Evolutionary conservation across 35 echinoderm and acorn worm genomes (phyloP), one percentile per base, ranked within the genome.

Genomic region (Hemicentrotus pulcherrimus): DNA sequence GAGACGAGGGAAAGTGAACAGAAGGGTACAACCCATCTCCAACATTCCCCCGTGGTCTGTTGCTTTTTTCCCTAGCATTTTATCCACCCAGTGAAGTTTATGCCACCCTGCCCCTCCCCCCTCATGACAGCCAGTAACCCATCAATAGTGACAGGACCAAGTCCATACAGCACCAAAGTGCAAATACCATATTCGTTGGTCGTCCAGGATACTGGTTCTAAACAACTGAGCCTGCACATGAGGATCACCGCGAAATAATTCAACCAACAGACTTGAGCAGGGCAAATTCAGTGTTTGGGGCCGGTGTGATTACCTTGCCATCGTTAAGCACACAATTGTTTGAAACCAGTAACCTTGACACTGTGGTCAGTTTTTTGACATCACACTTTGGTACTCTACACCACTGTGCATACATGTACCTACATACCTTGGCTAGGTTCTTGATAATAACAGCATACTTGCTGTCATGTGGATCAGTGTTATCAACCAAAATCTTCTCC

Each of bases 351-450:
- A 41, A 41, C 35, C 35, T 41, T 41, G 35, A 41, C 35, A 41
- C 0, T 3, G 35, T 41, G 35, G 35, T 41, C 35, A 41, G 35
- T 41, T 41, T 41, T 41, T 41, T 41, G 35, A 1, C 35, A 41
- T 41, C 35, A 41, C 35, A 3, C 35, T 41, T 41, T 3, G 35
- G 3, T 41, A 41, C 35, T 41, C 35, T 41, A 41, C 3, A 55
- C 65, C 19, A 78, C 6, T 78, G 28, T 78, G 65, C 65, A 15
- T n/a, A 78, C n/a, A 22, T n/a, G 28, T 50, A 16, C 0, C 0
- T 89, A 59, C 95, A 86, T 86, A 98, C 97, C 91, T 99, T 99
- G 48, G 96, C 95, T 18, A 99, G 96, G 71, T 99, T 96, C 91
- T 96, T 97, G 59, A 99, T 95, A 58, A 99, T 86, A 10, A 99